phyloP scores from a whole-genome alignment of 2,113 vertebrate genomes.

The Atherinomorus stipes region DNA sequence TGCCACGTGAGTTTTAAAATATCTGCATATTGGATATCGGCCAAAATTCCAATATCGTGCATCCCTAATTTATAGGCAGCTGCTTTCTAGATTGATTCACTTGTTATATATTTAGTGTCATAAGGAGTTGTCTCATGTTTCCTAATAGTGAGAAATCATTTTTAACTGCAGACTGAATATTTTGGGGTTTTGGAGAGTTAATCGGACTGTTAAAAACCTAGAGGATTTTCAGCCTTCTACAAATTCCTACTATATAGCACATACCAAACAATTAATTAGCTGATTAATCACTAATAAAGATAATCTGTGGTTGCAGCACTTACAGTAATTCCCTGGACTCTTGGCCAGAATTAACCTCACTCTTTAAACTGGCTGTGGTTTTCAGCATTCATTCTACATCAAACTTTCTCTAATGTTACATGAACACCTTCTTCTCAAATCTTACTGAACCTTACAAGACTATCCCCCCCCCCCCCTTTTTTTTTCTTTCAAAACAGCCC shows the following conservation, averaged over 20 bases:
- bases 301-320: background rate
- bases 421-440: background rate
- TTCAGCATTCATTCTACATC: conserved; percentile 1
- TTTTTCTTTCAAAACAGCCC: conserved; percentile 12
- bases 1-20: too few relatives aligned
- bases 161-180: background rate
- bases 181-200: background rate
- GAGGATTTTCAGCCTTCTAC: background rate
- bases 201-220: background rate
- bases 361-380: background rate
- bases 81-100: too few relatives aligned
- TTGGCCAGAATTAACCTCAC: background rate
- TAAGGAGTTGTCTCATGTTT: background rate
- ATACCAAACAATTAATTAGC: background rate
- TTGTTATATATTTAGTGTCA: too few relatives aligned
- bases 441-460: background rate
- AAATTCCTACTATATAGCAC: background rate
- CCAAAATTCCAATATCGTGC: too few relatives aligned
- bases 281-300: background rate
- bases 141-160: background rate
- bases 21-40: too few relatives aligned
- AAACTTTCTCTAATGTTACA: background rate
- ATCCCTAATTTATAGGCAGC: too few relatives aligned
- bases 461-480: too few relatives aligned
- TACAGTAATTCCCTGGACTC: background rate